Percentiles rank a stretch among this genome's conserved stretches.
Evolutionary conservation across 2,113 vertebrate species (phyloP).

Genomic region (Salvelinus namaycush): DNA sequence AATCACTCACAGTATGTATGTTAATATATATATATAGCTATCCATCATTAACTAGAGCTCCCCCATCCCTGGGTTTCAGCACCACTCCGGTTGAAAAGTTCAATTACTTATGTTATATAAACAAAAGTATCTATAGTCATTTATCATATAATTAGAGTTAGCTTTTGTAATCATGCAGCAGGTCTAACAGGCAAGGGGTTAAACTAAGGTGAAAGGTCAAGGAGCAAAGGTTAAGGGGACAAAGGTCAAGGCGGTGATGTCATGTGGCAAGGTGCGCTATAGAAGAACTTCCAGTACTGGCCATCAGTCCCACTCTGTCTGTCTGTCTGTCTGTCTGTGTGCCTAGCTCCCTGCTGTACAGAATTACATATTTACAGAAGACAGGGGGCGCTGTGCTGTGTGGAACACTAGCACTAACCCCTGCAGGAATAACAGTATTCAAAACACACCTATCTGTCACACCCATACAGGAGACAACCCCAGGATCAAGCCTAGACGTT

Average conservation of each 20-base stretch:
- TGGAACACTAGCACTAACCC: conserved; percentile 39
- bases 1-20: not conserved
- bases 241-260: conserved; percentile 68
- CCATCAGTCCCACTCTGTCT: conserved; percentile 86
- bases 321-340: conserved; percentile 13
- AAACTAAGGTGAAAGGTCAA: not conserved
- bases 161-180: conserved; percentile 85
- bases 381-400: conserved; percentile 35
- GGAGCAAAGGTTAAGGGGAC: no score
- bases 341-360: conserved; percentile 83
- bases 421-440: conserved; percentile 54
- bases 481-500: conserved; percentile 31
- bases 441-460: conserved; percentile 60
- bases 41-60: not conserved
- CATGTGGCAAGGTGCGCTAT: conserved; percentile 84
- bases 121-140: conserved; percentile 69
- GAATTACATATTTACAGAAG: conserved; percentile 81
- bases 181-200: conserved; percentile 83
- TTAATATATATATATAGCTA: not conserved
- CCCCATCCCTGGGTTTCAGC: conserved; percentile 22
- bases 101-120: conserved; percentile 62
- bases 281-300: conserved; percentile 81
- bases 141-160: conserved; percentile 70
- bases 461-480: conserved; percentile 20
- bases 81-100: conserved; percentile 39